phyloP scores from a whole-genome alignment of 2,888 invertebrate genomes.

The Mamestra brassicae region DNA sequence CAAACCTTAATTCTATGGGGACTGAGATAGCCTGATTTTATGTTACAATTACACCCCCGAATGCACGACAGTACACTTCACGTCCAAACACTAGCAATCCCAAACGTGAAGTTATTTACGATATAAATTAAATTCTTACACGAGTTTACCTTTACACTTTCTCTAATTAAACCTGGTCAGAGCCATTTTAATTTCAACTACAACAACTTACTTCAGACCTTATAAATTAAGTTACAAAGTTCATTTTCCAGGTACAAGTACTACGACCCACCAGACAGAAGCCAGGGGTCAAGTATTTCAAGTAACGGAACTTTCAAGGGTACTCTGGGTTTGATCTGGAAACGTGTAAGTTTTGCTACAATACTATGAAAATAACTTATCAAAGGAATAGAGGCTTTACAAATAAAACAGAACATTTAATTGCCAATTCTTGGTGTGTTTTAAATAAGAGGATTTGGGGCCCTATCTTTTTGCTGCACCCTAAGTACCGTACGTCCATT shows the following conservation, averaged over 20 bases:
- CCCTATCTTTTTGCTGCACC: neutral
- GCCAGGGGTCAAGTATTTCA: slow-evolving; percentile 92
- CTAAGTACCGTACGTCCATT: neutral
- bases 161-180: slow-evolving; percentile 43
- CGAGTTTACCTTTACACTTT: slow-evolving; percentile 24
- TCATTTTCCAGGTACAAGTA: slow-evolving; percentile 90
- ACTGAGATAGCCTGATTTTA: neutral
- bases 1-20: neutral
- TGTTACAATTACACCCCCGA: neutral
- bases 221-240: slow-evolving; percentile 2
- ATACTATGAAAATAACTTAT: slow-evolving; percentile 15
- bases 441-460: neutral
- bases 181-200: slow-evolving; percentile 19
- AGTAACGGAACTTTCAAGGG: slow-evolving; percentile 93
- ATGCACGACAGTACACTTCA: slow-evolving; percentile 1
- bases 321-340: slow-evolving; percentile 93
- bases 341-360: slow-evolving; percentile 87
- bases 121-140: slow-evolving; percentile 42
- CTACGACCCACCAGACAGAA: slow-evolving; percentile 94
- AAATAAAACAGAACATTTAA: slow-evolving; percentile 8
- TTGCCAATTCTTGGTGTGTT: slow-evolving; percentile 1
- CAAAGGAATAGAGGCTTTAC: slow-evolving; percentile 1
- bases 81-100: slow-evolving; percentile 19
- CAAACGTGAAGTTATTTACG: slow-evolving; percentile 36
- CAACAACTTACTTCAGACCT: slow-evolving; percentile 14